These are phyloP conservation scores for Heliconius erato DNA, from an alignment of 2,888 invertebrate genomes.

Conservation along the genomic window DNA sequence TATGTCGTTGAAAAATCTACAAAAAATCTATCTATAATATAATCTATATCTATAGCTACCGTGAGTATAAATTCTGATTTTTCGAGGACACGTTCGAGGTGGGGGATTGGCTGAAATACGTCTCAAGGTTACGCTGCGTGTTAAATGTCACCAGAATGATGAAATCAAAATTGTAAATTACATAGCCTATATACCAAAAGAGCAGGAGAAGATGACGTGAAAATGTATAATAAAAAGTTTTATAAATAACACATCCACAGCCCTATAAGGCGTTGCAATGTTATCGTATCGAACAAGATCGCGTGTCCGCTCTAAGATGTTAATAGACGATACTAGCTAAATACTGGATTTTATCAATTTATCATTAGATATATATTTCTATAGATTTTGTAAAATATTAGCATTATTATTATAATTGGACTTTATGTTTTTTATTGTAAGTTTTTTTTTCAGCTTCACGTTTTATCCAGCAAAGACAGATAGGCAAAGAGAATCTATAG, in stretches of 20 bases:
- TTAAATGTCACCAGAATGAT: too few species aligned
- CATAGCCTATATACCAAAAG: neutral
- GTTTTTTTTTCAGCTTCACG: too few species aligned
- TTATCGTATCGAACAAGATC: slow-evolving; percentile 27
- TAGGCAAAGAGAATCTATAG: too few species aligned
- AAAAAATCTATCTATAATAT: too few species aligned
- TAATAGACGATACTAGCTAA: slow-evolving; percentile 27
- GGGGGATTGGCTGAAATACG: too few species aligned
- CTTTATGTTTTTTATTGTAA: neutral
- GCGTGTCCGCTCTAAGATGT: slow-evolving; percentile 18
- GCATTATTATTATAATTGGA: neutral
- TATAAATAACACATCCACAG: neutral
- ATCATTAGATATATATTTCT: slow-evolving; percentile 1
- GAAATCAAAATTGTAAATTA: too few species aligned
- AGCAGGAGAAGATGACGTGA: neutral
- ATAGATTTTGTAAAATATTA: neutral
- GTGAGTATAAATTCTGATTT: too few species aligned
- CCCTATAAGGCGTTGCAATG: slow-evolving; percentile 20
- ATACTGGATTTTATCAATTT: slow-evolving; percentile 19
- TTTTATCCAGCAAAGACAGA: too few species aligned
- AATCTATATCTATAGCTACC: too few species aligned
- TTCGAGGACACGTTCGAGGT: too few species aligned
- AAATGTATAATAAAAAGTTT: neutral
- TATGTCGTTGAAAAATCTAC: too few species aligned
- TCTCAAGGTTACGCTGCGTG: too few species aligned